Base-by-base conservation (phyloP, 2,888 invertebrate species). In the Drosophila paracracens region DNA sequence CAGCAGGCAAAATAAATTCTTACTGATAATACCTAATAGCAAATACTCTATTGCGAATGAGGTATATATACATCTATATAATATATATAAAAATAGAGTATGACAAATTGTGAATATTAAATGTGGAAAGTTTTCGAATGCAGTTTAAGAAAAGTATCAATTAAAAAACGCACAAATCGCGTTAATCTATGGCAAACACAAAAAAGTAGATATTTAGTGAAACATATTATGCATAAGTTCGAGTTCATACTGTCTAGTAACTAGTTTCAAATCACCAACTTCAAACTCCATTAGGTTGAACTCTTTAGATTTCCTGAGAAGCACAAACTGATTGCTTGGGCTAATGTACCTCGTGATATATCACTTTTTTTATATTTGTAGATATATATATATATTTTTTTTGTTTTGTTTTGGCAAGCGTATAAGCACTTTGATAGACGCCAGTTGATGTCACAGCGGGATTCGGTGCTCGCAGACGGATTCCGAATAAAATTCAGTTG, bases 351-450 rank as follows among this genome's bases (percentile, higher is more conserved):
- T 16, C n/a, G 13, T 16, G 7, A 16, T 7, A 46, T 25, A 16
- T 46, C 16, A 4, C 31, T 38, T 36, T 36, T 3, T 11, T 16
- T 16, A n/a, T n/a, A n/a, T n/a, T 52, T 29, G 18, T n/a, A 31
- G 5, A 29, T n/a, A 35, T 21, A 21, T 8, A 21, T 27, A 13
- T 54, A 3, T 36, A 10, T 11, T 11, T 29, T 16, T 21, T 18
- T 61, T 2, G 21, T 48, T 52, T 51, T 72, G n/a, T 61, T 60
- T 67, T 43, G 61, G 61, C 62, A 48, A 72, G 73, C 74, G 57
- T 52, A 62, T 67, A 66, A 72, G 64, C 63, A 70, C 68, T 77
- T 73, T 78, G 75, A 82, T 88, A 85, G 88, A 88, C 81, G 83
- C 82, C 85, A 87, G 76, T 72, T 70, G 76, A 63, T 70, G 75